Conservation (phyloP, 2,888 invertebrate genomes). For the Nomada fucata region DNA sequence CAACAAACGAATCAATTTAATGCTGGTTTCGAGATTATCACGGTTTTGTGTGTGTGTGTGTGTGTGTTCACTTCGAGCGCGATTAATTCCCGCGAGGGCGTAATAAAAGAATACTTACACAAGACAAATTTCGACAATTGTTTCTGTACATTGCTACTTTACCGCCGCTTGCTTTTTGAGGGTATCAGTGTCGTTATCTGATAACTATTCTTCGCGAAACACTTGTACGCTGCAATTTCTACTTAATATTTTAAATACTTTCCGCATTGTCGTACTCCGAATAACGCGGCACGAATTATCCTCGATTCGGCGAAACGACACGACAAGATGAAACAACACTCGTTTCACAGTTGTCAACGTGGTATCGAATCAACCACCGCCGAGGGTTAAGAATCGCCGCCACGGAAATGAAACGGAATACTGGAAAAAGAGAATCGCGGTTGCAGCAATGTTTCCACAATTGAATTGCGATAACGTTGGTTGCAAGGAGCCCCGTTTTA, state of each 20-base stretch:
- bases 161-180: not conserved
- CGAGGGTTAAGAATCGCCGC: too few relatives aligned
- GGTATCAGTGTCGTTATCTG: not conserved
- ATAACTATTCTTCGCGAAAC: not conserved
- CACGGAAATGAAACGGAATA: not conserved
- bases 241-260: not conserved
- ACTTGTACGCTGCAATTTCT: not conserved
- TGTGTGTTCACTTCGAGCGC: not conserved
- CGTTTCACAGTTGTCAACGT: not conserved
- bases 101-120: not conserved
- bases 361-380: too few relatives aligned
- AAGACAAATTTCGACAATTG: not conserved
- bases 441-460: not conserved
- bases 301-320: not conserved
- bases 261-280: not conserved
- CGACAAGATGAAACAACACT: not conserved
- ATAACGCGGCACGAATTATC: not conserved
- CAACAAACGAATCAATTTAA: not conserved
- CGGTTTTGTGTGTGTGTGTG: not conserved
- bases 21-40: too few relatives aligned
- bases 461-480: not conserved
- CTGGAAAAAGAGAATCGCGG: not conserved
- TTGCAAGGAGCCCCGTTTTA: not conserved
- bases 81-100: not conserved
- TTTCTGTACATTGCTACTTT: not conserved